Conservation (phyloP, 2,113 vertebrate genomes). For the Zosterops lateralis region DNA sequence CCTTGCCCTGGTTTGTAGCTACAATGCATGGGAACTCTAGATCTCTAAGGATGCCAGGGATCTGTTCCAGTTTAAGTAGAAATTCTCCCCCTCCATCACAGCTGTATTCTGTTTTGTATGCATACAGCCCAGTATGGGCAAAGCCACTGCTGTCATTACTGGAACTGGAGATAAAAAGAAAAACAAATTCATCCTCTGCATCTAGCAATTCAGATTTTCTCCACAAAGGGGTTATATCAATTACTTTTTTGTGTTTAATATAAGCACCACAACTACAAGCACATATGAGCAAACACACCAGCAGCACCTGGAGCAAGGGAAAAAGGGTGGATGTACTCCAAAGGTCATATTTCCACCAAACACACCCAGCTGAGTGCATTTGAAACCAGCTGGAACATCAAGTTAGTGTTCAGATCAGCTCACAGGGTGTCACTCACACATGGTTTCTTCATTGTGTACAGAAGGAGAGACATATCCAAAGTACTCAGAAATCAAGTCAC, state of each 20-base stretch:
- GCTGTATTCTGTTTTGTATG: not conserved
- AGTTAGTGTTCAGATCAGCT: conserved; percentile 42
- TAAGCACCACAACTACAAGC: not conserved
- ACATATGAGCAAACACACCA: not conserved
- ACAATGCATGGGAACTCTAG: not conserved
- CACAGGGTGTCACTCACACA: rapidly evolving
- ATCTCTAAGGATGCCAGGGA: not conserved
- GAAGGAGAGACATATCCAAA: not conserved
- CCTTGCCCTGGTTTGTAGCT: not conserved
- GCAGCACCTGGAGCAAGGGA: not conserved
- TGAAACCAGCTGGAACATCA: not conserved
- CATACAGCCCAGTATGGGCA: not conserved
- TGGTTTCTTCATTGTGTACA: not conserved
- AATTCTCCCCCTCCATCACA: not conserved
- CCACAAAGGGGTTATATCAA: not conserved
- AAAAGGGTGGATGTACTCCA: not conserved
- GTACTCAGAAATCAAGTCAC: not conserved
- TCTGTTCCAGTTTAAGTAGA: not conserved
- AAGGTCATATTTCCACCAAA: conserved; percentile 36
- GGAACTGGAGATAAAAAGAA: not conserved
- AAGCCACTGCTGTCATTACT: not conserved
- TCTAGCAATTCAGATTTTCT: not conserved
- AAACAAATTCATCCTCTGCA: not conserved
- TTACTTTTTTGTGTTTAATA: not conserved
- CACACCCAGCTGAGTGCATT: conserved; percentile 28